These are phyloP conservation scores for Mobula hypostoma DNA, from an alignment of 2,113 vertebrate species.

Conservation along the genomic window DNA sequence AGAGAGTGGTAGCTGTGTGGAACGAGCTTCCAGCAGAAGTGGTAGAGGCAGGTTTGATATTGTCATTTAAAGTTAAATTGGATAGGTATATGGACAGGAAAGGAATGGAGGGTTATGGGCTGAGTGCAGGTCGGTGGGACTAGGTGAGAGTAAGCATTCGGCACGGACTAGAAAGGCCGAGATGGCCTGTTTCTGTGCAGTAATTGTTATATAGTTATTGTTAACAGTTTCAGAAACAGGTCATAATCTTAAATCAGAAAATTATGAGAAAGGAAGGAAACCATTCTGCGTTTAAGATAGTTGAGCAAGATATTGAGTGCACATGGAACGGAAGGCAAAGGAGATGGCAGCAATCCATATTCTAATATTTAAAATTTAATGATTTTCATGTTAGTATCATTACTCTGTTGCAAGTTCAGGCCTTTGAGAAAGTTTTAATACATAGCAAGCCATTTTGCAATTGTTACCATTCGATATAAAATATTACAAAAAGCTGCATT, in stretches of 20 bases:
- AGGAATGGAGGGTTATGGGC: no score
- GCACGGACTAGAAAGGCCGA: no score
- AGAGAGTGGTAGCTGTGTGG: no score
- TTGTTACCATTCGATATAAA: background rate
- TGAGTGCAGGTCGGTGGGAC: no score
- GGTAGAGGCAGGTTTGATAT: no score
- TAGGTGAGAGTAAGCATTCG: no score
- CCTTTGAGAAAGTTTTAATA: background rate
- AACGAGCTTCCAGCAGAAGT: no score
- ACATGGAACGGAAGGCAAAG: background rate
- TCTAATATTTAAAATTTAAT: background rate
- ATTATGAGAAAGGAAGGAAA: background rate
- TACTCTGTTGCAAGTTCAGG: background rate
- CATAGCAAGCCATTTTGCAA: no score
- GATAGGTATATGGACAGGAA: no score
- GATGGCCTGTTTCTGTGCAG: no score
- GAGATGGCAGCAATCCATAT: background rate
- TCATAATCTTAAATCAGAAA: background rate
- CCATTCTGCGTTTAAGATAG: background rate
- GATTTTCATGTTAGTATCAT: background rate
- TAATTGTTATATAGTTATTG: background rate
- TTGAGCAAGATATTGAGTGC: background rate
- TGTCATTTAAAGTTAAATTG: no score
- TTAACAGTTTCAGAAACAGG: background rate
- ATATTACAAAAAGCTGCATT: background rate